Evolutionary conservation across 2,113 vertebrate species (phyloP).

Genomic region (Ammodytes marinus): DNA sequence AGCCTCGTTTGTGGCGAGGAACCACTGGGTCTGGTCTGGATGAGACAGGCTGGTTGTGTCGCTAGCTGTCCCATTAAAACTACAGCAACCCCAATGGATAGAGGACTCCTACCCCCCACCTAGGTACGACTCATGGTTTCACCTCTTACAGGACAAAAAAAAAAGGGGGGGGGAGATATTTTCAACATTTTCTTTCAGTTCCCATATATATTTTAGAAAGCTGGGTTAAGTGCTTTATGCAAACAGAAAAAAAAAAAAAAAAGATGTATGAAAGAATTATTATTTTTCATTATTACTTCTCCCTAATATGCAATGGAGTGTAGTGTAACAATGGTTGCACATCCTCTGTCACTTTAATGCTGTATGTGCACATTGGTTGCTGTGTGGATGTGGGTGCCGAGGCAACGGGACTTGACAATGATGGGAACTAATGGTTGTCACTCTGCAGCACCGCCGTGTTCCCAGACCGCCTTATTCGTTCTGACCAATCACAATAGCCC

Average conservation of each 20-base stretch:
- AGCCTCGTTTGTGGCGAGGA: slow-evolving; percentile 58
- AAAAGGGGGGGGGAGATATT: slow-evolving; percentile 34
- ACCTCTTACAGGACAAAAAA: slow-evolving; percentile 49
- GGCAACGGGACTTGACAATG: slow-evolving; percentile 83
- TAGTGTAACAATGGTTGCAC: slow-evolving; percentile 82
- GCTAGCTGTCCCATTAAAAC: slow-evolving; percentile 33
- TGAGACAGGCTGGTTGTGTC: slow-evolving; percentile 22
- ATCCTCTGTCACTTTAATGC: slow-evolving; percentile 87
- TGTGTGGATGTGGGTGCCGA: slow-evolving; percentile 77
- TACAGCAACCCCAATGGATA: slow-evolving; percentile 38
- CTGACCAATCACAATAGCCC: slow-evolving; percentile 73
- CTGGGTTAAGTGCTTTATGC: slow-evolving; percentile 81
- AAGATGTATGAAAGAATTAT: slow-evolving; percentile 77
- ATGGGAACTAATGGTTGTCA: slow-evolving; percentile 82
- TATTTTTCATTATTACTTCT: slow-evolving; percentile 78
- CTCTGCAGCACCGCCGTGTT: slow-evolving; percentile 63
- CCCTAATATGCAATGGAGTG: slow-evolving; percentile 85
- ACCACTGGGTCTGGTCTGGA: slow-evolving; percentile 58
- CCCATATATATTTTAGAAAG: slow-evolving; percentile 72
- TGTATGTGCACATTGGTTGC: slow-evolving; percentile 84
- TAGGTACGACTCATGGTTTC: slow-evolving; percentile 53
- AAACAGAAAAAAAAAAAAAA: slow-evolving; percentile 65
- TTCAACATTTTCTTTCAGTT: slow-evolving; percentile 48
- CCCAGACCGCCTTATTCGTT: slow-evolving; percentile 74
- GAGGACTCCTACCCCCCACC: slow-evolving; percentile 11